phyloP scores from a whole-genome alignment of 2,888 invertebrate species.

The Eupsilia transversa region DNA sequence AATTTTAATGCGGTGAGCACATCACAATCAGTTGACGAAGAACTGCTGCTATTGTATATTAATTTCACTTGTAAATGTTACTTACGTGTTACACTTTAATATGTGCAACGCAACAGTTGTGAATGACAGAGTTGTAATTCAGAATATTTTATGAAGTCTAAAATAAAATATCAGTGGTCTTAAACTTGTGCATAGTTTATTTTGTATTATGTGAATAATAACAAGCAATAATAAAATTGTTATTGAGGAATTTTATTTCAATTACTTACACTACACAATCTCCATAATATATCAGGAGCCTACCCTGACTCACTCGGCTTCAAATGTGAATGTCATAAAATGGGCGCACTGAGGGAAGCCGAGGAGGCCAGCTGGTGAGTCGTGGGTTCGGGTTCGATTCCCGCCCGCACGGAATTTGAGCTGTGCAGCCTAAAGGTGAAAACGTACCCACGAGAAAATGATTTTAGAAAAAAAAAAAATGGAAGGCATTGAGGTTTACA shows the following conservation, averaged over 20 bases:
- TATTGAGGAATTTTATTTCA: conserved; percentile 80
- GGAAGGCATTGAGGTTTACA: background rate
- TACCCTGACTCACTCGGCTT: background rate
- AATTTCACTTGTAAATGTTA: conserved; percentile 77
- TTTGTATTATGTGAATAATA: conserved; percentile 93
- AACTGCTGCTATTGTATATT: conserved; percentile 82
- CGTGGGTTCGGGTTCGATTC: background rate
- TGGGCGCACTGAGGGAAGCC: too few relatives aligned
- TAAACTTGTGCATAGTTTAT: conserved; percentile 92
- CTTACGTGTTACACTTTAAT: conserved; percentile 45
- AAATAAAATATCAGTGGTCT: conserved; percentile 87
- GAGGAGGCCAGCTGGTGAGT: too few relatives aligned
- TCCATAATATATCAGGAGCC: background rate
- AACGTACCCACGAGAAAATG: background rate
- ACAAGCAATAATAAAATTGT: conserved; percentile 92
- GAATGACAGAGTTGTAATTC: conserved; percentile 79
- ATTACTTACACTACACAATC: conserved; percentile 3
- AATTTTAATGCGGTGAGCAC: conserved; percentile 76
- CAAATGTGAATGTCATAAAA: background rate
- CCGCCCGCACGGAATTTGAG: background rate
- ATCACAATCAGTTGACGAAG: conserved; percentile 83
- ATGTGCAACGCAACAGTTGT: conserved; percentile 68
- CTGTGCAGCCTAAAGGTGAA: background rate
- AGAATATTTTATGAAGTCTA: conserved; percentile 83
- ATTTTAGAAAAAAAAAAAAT: background rate